Conservation (phyloP, 37 sponge, comb jelly and placozoan genomes). For the Ephydatia muelleri region DNA sequence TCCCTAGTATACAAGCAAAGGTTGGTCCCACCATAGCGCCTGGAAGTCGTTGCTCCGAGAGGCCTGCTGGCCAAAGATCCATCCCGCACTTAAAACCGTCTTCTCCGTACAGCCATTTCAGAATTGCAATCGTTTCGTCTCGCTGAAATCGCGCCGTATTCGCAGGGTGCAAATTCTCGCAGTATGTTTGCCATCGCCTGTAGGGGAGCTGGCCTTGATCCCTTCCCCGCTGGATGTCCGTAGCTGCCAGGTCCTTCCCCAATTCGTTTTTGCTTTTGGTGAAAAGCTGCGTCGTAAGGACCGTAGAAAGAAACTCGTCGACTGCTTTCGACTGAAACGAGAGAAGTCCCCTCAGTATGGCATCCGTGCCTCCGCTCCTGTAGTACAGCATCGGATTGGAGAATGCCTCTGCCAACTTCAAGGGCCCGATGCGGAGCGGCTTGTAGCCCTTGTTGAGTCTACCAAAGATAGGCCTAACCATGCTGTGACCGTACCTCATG, state of each 20-base stretch:
- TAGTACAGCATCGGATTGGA: conserved; percentile 69
- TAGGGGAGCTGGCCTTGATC: conserved; percentile 91
- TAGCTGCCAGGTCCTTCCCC: conserved; percentile 77
- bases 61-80: conserved; percentile 86
- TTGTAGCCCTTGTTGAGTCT: conserved; percentile 53
- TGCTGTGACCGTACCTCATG: no score
- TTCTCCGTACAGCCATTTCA: conserved; percentile 42
- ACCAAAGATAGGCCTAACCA: conserved; percentile 17
- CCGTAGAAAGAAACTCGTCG: conserved; percentile 66
- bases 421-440: conserved; percentile 28
- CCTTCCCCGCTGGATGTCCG: conserved; percentile 90
- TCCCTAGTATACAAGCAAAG: conserved; percentile 74
- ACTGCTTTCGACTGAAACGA: conserved; percentile 32
- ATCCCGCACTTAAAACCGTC: conserved; percentile 70
- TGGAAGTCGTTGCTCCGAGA: conserved; percentile 68
- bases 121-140: not conserved
- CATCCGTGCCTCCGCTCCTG: conserved; percentile 76
- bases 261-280: conserved; percentile 30
- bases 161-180: conserved; percentile 24
- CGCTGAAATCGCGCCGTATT: conserved; percentile 1
- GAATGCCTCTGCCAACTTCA: conserved; percentile 62
- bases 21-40: conserved; percentile 80
- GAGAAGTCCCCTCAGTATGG: conserved; percentile 72
- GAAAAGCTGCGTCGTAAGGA: conserved; percentile 73
- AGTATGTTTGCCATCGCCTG: conserved; percentile 55